Percentiles rank a stretch among this genome's conserved stretches.
phyloP scores from a whole-genome alignment of 1,140 invertebrate species.

The Cardiocondyla obscurior region DNA sequence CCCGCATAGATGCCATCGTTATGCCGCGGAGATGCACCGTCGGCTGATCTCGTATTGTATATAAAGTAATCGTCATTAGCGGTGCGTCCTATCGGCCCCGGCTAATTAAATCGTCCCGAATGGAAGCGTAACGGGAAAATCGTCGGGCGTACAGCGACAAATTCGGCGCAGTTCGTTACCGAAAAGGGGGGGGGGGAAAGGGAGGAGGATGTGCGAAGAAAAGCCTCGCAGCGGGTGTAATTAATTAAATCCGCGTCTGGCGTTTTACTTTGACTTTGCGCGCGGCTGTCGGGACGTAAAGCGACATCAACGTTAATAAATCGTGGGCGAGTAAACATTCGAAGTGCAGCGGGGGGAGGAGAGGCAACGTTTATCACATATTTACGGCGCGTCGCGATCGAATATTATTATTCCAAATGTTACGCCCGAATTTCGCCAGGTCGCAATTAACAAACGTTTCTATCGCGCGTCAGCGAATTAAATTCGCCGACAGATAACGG shows the following conservation, averaged over 20 bases:
- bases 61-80: constrained; percentile 43
- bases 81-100: constrained; percentile 17
- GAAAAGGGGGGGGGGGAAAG: too few relatives aligned
- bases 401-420: constrained; percentile 48
- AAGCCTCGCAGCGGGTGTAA: neutral
- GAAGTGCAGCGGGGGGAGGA: neutral
- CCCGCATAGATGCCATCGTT: constrained; percentile 41
- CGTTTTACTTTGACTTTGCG: constrained; percentile 45
- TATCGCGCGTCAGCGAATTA: constrained; percentile 21
- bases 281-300: constrained; percentile 9
- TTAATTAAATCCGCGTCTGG: constrained; percentile 33
- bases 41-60: constrained; percentile 42
- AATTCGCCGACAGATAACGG: constrained; percentile 1
- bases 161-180: neutral
- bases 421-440: constrained; percentile 14
- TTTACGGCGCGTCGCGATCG: constrained; percentile 32
- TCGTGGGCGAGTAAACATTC: constrained; percentile 34
- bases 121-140: constrained; percentile 15
- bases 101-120: constrained; percentile 11
- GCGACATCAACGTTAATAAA: constrained; percentile 27
- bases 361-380: constrained; percentile 23
- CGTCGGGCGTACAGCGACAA: neutral
- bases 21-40: constrained; percentile 31
- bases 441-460: constrained; percentile 36
- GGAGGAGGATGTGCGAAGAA: neutral